phyloP scores from a whole-genome alignment of 2,797 vertebrate genomes.

The Gallinago stenura region DNA sequence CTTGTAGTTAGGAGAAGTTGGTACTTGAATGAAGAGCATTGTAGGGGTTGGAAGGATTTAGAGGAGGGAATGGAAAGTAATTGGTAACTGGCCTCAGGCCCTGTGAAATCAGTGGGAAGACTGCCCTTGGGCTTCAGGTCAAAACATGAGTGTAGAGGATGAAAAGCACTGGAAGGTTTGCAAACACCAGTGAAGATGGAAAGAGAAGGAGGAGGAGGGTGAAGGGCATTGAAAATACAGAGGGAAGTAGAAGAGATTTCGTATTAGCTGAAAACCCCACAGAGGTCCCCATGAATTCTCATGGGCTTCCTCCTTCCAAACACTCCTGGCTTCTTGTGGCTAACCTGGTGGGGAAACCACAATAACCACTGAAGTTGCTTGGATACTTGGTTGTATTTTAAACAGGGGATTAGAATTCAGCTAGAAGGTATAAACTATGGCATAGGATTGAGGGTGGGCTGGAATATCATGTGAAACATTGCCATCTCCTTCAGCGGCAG shows the following conservation, averaged over 20 bases:
- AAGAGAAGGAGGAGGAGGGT: not conserved
- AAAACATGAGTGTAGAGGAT: not conserved
- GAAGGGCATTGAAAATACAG: not conserved
- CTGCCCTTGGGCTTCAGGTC: not conserved
- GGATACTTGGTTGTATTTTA: not conserved
- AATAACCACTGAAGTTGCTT: not conserved
- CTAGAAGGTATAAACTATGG: not conserved
- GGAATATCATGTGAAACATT: not conserved
- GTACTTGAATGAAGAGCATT: not conserved
- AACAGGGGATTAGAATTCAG: conserved; percentile 28
- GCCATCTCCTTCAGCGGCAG: not conserved
- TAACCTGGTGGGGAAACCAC: not conserved
- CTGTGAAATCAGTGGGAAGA: not conserved
- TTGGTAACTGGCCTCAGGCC: not conserved
- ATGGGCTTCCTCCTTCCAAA: not conserved
- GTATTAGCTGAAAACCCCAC: not conserved
- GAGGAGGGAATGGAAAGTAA: not conserved
- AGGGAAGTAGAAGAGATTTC: not conserved
- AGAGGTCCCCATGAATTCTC: not conserved
- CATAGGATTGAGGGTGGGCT: not conserved
- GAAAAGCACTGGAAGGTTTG: not conserved
- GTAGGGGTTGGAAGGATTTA: not conserved
- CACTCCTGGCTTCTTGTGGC: not conserved
- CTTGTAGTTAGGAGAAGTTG: not conserved
- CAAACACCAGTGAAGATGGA: not conserved